A percentile compares a stretch with the other conserved stretches of the same genome.
Evolutionary conservation across 1,140 invertebrate species (phyloP).

Genomic region (Aporrectodea caliginosa): DNA sequence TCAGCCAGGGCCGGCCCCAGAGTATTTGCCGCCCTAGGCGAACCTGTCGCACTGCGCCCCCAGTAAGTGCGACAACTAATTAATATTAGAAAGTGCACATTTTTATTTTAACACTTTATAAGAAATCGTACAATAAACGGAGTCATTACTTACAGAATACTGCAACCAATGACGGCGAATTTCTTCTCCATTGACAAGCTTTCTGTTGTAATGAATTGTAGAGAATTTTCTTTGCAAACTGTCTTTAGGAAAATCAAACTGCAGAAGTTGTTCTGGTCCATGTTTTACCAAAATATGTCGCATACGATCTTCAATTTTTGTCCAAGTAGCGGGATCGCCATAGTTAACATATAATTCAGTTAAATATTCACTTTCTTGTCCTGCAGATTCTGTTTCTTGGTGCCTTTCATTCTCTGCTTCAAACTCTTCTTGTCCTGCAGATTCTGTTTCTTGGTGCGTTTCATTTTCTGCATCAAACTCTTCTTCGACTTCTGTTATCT

Average conservation of each 20-base stretch:
- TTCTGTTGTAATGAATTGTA: conserved; percentile 2
- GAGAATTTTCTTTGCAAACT: conserved; percentile 12
- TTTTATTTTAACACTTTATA: no score
- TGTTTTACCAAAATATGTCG: conserved; percentile 16
- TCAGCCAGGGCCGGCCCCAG: no score
- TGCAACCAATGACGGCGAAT: conserved; percentile 16
- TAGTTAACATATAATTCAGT: conserved; percentile 10
- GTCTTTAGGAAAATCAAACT: conserved; percentile 13
- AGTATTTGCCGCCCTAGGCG: no score
- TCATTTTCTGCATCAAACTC: conserved; percentile 9
- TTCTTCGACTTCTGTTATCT: conserved; percentile 8
- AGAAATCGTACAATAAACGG: conserved; percentile 15
- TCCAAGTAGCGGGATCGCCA: conserved; percentile 2
- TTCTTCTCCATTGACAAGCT: conserved; percentile 14
- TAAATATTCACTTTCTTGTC: background rate
- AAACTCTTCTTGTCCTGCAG: background rate
- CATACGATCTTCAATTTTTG: background rate
- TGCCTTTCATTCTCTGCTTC: background rate
- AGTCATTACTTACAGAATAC: conserved; percentile 17
- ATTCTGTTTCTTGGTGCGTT: conserved; percentile 15
- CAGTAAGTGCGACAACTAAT: no score
- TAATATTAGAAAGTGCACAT: no score
- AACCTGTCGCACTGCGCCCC: no score
- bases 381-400: conserved; percentile 16
- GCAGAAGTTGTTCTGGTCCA: conserved; percentile 13